Percentiles rank a stretch among this genome's conserved stretches.
These are phyloP conservation scores for Microctonus aethiopoides DNA, from an alignment of 2,888 invertebrate species.

Conservation along the genomic window DNA sequence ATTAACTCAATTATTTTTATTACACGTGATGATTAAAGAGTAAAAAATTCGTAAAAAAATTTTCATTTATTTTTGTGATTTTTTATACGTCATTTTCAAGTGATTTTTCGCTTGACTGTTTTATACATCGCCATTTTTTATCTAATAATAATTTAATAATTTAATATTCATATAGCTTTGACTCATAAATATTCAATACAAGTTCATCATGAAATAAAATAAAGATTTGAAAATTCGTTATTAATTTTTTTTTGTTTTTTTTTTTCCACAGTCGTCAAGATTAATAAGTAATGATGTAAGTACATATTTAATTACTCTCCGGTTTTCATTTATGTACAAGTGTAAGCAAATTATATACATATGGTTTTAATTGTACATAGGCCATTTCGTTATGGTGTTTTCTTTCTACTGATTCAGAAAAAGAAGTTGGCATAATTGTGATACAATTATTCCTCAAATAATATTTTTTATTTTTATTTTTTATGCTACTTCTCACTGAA, in stretches of 20 bases:
- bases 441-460: neutral
- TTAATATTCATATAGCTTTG: neutral
- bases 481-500: neutral
- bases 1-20: neutral
- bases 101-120: neutral
- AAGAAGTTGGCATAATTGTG: neutral
- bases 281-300: slow-evolving; percentile 50
- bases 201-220: neutral
- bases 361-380: slow-evolving; percentile 23
- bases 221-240: neutral
- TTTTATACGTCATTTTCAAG: neutral
- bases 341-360: slow-evolving; percentile 38
- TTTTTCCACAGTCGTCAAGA: slow-evolving; percentile 45
- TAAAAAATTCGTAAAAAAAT: slow-evolving; percentile 1
- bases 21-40: neutral
- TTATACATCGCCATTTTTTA: neutral
- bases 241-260: neutral
- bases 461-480: neutral
- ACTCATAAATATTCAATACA: neutral
- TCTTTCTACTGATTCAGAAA: slow-evolving; percentile 1
- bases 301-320: slow-evolving; percentile 46
- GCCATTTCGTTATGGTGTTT: slow-evolving; percentile 21
- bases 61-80: neutral
- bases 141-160: neutral
- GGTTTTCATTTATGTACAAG: slow-evolving; percentile 33